These are phyloP conservation scores for Cylas formicarius DNA, from an alignment of 1,140 invertebrate species.

Conservation along the genomic window DNA sequence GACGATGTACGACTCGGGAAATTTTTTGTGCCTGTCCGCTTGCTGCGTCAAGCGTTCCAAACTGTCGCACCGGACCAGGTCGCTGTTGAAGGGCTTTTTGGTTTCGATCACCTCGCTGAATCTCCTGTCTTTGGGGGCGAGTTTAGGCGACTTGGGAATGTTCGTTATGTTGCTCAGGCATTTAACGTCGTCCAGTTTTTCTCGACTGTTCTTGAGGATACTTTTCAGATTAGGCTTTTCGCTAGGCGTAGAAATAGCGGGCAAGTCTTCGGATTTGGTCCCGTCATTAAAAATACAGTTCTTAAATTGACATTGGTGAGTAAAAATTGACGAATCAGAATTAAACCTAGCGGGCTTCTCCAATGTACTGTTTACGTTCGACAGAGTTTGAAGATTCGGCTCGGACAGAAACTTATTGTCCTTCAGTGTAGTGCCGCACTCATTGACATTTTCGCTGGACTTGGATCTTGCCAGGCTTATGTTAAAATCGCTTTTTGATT, in stretches of 20 bases:
- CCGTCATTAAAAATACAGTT: constrained; percentile 42
- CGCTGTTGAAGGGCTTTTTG: constrained; percentile 29
- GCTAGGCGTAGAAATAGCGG: too few species aligned
- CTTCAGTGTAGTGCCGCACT: constrained; percentile 9
- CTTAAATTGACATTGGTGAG: constrained; percentile 37
- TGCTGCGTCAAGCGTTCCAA: constrained; percentile 32
- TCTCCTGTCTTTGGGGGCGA: constrained; percentile 20
- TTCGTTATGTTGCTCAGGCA: constrained; percentile 27
- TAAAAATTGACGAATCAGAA: constrained; percentile 27
- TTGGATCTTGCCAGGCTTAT: constrained; percentile 22
- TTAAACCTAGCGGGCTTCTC: constrained; percentile 21
- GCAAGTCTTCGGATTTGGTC: too few species aligned
- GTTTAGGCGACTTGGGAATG: constrained; percentile 24
- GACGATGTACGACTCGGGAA: constrained; percentile 38
- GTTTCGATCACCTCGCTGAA: constrained; percentile 33
- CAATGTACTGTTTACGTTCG: background rate
- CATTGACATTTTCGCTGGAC: constrained; percentile 20
- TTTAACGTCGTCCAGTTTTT: constrained; percentile 21
- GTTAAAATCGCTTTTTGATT: constrained; percentile 36
- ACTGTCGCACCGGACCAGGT: constrained; percentile 36
- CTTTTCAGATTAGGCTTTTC: constrained; percentile 24
- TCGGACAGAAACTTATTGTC: constrained; percentile 31
- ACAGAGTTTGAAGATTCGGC: constrained; percentile 30
- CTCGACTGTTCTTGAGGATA: constrained; percentile 33
- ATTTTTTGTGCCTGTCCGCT: constrained; percentile 33